Evolutionary conservation across 2,888 invertebrate species (phyloP), one percentile per base, ranked within the genome.

Genomic region (Plemyria rubiginata): DNA sequence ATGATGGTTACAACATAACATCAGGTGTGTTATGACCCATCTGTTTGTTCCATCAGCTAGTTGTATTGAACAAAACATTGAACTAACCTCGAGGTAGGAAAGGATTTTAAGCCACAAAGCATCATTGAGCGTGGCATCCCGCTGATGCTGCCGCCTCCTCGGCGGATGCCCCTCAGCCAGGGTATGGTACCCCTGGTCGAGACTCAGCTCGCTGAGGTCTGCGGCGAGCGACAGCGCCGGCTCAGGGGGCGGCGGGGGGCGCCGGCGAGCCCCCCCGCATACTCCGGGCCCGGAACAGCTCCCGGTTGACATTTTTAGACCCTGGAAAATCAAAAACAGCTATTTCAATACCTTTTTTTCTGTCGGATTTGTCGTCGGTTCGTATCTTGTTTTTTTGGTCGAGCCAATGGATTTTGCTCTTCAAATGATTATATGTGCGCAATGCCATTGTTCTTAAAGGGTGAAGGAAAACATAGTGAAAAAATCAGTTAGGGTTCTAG

Each of bases 131-230:
- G 86, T 86, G 50, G 88, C 89, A 60, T 92, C 91, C 11, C 71
- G 41, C 43, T 70, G 70, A 36, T 71, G 62, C 48, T 87, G 72
- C 48, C 90, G 67, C 65, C 91, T 75, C 41, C 90, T 78, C 0
- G 91, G 91, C 0, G 90, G 91, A 8, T 91, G 90, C 95, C 96
- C 84, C 96, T 95, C 82, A 0, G 96, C 95, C 61, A 97, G 87
- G 7, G 97, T 97, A 75, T 96, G 96, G 88, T 97, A 97, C 1
- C 97, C 97, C 84, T 97, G 96, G 86, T 97, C 97, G 45, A 96
- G 90, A 77, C 95, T 96, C 46, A 96, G 95, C 77, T 92, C 91
- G 66, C 92, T 92, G 51, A 92, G 80, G 70, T 92, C 92, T 0
- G 92, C 90, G 1, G 90, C 87, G 9, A 92, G 82, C n/a, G 92